Percentiles rank a stretch among this genome's conserved stretches.
phyloP scores from a whole-genome alignment of 2,888 invertebrate genomes.

The Drosophila ustulata region DNA sequence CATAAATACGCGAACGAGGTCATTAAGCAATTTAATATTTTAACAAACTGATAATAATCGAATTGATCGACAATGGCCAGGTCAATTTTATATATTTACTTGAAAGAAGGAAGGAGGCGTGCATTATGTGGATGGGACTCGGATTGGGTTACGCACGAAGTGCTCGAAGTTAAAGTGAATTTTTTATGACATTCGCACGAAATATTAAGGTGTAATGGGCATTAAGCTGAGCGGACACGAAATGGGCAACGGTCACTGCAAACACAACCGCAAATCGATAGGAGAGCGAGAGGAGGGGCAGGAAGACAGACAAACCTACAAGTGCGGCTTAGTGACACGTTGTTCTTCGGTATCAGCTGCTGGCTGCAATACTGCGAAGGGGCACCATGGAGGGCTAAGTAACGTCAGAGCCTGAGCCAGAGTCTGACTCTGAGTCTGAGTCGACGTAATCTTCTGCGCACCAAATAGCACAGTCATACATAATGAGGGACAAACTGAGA shows the following conservation, averaged over 20 bases:
- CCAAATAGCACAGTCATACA: slow-evolving; percentile 66
- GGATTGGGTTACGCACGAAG: slow-evolving; percentile 69
- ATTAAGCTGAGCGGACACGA: slow-evolving; percentile 44
- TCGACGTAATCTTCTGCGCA: slow-evolving; percentile 65
- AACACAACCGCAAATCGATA: neutral
- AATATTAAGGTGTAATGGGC: slow-evolving; percentile 75
- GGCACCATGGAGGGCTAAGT: slow-evolving; percentile 18
- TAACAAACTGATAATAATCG: slow-evolving; percentile 76
- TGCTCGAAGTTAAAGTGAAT: slow-evolving; percentile 68
- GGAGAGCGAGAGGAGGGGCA: neutral
- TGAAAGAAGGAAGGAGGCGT: neutral
- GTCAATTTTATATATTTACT: slow-evolving; percentile 6
- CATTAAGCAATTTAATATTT: slow-evolving; percentile 80
- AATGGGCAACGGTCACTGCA: slow-evolving; percentile 43
- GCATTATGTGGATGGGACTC: slow-evolving; percentile 4
- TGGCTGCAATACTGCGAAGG: neutral
- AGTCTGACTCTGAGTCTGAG: slow-evolving; percentile 11
- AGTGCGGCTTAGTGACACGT: slow-evolving; percentile 76
- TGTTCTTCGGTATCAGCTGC: slow-evolving; percentile 31
- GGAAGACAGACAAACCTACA: slow-evolving; percentile 60
- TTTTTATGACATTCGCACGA: slow-evolving; percentile 76
- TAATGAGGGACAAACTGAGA: neutral
- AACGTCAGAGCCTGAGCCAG: slow-evolving; percentile 34
- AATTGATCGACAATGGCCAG: slow-evolving; percentile 41
- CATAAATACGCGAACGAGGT: slow-evolving; percentile 69